phyloP scores from a whole-genome alignment of 1,140 invertebrate species.

The Caenorhabditis briggsae region DNA sequence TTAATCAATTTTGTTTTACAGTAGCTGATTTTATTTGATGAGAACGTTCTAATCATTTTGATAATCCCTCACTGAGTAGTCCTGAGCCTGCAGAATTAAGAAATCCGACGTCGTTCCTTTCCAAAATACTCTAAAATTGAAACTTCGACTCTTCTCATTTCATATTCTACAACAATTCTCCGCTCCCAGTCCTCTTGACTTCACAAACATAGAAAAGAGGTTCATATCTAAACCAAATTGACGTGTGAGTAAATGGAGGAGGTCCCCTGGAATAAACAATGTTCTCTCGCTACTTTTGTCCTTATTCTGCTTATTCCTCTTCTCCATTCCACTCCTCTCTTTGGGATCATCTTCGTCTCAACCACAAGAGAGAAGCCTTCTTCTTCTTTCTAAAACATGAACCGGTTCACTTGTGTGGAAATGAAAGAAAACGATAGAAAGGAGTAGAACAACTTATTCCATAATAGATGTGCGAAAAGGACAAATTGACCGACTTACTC shows the following conservation, averaged over 20 bases:
- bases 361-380: not conserved
- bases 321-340: not conserved
- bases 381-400: not conserved
- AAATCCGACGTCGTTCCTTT: too few species aligned
- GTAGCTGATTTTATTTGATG: too few species aligned
- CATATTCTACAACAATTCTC: not conserved
- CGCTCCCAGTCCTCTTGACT: not conserved
- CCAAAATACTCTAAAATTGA: too few species aligned
- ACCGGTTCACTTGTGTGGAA: slow-evolving; percentile 54
- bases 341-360: slow-evolving; percentile 26
- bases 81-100: too few species aligned
- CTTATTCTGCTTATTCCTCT: slow-evolving; percentile 12
- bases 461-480: slow-evolving; percentile 56
- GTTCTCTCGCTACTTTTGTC: not conserved
- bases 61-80: too few species aligned
- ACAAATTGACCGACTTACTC: slow-evolving; percentile 55
- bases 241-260: slow-evolving; percentile 42
- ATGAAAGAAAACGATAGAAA: not conserved
- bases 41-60: too few species aligned
- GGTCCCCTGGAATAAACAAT: slow-evolving; percentile 24
- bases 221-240: slow-evolving; percentile 32
- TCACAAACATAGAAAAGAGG: not conserved
- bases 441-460: slow-evolving; percentile 53
- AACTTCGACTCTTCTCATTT: not conserved
- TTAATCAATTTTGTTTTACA: too few species aligned